phyloP scores from a whole-genome alignment of 2,888 invertebrate species.

The Apamea monoglypha region DNA sequence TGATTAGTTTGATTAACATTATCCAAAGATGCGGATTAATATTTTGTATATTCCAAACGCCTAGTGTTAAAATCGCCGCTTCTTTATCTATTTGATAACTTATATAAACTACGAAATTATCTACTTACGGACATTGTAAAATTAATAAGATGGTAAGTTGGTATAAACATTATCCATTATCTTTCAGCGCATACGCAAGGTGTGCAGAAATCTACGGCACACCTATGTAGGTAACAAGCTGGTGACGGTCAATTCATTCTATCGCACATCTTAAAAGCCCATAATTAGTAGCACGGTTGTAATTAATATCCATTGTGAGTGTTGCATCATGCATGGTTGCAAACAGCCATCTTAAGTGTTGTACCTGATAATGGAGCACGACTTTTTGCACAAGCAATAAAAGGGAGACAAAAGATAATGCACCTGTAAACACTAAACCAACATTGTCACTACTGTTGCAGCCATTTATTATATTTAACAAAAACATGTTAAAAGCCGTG shows the following conservation, averaged over 20 bases:
- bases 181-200: constrained; percentile 29
- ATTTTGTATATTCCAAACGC: not conserved
- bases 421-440: constrained; percentile 46
- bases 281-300: constrained; percentile 35
- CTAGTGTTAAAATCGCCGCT: not conserved
- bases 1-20: constrained; percentile 11
- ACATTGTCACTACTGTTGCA: constrained; percentile 21
- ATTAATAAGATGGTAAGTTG: constrained; percentile 5
- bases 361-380: constrained; percentile 4
- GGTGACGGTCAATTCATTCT: constrained; percentile 31
- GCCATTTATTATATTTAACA: constrained; percentile 31
- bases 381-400: constrained; percentile 19
- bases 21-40: constrained; percentile 17
- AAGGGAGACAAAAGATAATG: constrained; percentile 12
- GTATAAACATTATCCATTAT: constrained; percentile 15
- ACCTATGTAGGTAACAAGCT: constrained; percentile 17
- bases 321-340: constrained; percentile 29
- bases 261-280: constrained; percentile 41
- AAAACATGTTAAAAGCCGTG: constrained; percentile 38
- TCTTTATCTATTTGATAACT: constrained; percentile 14
- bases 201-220: constrained; percentile 28
- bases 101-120: constrained; percentile 16
- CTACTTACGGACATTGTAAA: constrained; percentile 4
- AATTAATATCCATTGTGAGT: constrained; percentile 39
- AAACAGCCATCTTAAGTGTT: constrained; percentile 14